These are phyloP conservation scores for Pterocles gutturalis DNA, from an alignment of 2,113 vertebrate species.

Conservation along the genomic window DNA sequence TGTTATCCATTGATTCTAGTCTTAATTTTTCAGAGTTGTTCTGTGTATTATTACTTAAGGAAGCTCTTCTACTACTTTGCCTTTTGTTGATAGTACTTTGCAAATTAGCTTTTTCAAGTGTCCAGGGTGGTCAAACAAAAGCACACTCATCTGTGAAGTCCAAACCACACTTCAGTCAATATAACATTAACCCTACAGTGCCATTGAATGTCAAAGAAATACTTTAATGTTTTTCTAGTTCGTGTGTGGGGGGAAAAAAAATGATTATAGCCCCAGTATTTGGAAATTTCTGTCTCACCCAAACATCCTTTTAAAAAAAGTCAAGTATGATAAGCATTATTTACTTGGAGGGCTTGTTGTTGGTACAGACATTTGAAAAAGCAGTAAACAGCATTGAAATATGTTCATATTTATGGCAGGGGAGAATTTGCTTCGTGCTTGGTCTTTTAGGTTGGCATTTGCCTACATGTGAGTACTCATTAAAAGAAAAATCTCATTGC, in stretches of 20 bases:
- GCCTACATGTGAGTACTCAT: background rate
- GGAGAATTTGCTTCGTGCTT: background rate
- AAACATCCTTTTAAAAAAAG: background rate
- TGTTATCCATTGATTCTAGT: background rate
- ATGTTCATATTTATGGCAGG: background rate
- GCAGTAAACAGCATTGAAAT: background rate
- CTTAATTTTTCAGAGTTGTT: background rate
- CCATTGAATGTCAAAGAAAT: background rate
- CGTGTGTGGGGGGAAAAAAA: accelerated
- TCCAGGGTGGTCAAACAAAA: background rate
- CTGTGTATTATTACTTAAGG: background rate
- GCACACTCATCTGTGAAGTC: background rate
- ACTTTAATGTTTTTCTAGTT: background rate
- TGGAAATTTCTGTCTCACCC: background rate
- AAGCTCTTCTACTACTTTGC: background rate
- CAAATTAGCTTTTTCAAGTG: background rate
- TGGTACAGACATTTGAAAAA: background rate
- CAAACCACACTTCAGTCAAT: background rate
- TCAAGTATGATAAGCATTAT: background rate
- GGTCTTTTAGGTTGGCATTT: background rate
- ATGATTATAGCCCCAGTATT: background rate
- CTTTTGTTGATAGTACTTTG: background rate
- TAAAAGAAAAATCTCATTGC: background rate
- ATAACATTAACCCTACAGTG: background rate
- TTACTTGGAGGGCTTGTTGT: background rate